Base-by-base conservation (phyloP, 2,797 vertebrate species). In the Gymnocypris eckloni region DNA sequence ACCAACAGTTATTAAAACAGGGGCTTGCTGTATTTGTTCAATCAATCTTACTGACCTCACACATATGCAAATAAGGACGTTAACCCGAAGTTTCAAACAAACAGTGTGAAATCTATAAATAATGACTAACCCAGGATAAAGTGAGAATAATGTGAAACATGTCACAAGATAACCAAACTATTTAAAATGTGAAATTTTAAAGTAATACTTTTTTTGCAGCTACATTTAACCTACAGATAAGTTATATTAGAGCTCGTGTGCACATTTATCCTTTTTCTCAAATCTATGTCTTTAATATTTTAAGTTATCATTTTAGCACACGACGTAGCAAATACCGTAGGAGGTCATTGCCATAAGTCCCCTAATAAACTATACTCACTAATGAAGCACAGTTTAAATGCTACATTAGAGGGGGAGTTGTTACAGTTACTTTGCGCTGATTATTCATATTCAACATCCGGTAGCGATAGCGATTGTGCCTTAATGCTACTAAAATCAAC, bases 361-460 rank as follows among this genome's bases (percentile, higher is more conserved):
- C 28, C 28, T 48, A 83, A 83, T 75, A 83, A 66, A 66, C 33
- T 67, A 84, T 43, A 84, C 28, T 33, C 28, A 33, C n/a, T 59
- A 56, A 59, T 43, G 16, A 79, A 64, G 67, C 25, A 82, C 73
- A 79, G 64, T 78, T 79, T 79, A 33, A 54, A 56, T 37, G 4
- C 75, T 56, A 25, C 39, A 77, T 41, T 25, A 67, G 3, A 67
- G 6, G 56, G 18, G 43, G 33, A 22, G 12, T 33, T 43, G 83
- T 78, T 41, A 56, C 25, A 73, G 52, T 66, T 20, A 83, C 48
- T 84, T 84, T 67, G 45, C 33, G 72, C 33, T 59, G 83, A 45
- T 70, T 45, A 10, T 56, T 61, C 41, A 37, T 9, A 28, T 48
- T 71, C 41, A 25, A 72, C 22, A 80, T 66, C 83, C 48, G 75